Evolutionary conservation across 37 sponge, comb jelly and placozoan species (phyloP), one percentile per base, ranked within the genome.

Genomic region (Oopsacas minuta): DNA sequence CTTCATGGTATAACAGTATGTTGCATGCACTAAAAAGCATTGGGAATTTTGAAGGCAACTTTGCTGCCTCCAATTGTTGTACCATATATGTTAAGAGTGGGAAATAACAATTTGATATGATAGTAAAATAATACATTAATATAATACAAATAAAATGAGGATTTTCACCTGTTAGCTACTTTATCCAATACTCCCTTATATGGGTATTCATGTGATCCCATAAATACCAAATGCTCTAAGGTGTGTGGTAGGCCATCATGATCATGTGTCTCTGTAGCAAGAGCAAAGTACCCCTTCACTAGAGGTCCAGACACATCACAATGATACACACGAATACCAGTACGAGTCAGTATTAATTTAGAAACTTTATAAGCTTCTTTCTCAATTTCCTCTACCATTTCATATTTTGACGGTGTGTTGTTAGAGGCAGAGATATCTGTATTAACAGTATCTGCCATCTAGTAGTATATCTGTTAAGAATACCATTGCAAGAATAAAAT

Each of bases 221-320:
- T 92, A 87, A 97, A 97, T 42, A 97, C 88, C 37, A 97, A 90
- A 83, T 97, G 99, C 75, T 97, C 99, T 36, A 97, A 88, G 0
- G 99, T 94, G 86, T 97, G 99, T 20, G 99, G 99, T 23, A 97
- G 87, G 0, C 99, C 99, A 49, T 94, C 95, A 39, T 97, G 88
- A 82, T 94, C 93, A 61, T 91, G 94, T 20, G 94, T 93, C 84
- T 96, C 97, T 0, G 97, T 96, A 25, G 97, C 97, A 39, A 95
- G 81, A 36, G 91, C 89, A 52, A 95, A 86, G 85, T 86, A 94
- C 30, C 97, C 97, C 52, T 94, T 87, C 36, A 96, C 97, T 23
- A 91, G 53, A 28, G 97, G 97, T 0, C 97, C 94, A 12, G 87
- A 85, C 42, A 89, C 92, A 15, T 91, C 86, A 37, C 91, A 92